Evolutionary conservation across 2,888 invertebrate genomes (phyloP).

Genomic region (Hemithea aestivaria): DNA sequence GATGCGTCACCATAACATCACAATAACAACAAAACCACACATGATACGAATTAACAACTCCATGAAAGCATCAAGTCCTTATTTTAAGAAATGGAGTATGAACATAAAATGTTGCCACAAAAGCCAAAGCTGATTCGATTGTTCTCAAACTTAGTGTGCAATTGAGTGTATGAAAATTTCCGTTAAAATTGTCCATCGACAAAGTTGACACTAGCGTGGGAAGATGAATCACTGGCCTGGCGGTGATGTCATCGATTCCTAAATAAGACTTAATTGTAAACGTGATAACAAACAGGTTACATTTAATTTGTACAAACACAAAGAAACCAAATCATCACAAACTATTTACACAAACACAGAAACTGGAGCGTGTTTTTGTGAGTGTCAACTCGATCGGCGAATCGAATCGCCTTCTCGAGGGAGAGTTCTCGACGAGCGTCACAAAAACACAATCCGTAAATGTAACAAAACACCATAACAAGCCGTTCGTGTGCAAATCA

Average conservation of each 20-base stretch:
- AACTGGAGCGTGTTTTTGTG: conserved; percentile 50
- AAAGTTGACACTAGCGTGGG: conserved; percentile 33
- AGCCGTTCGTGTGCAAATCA: conserved; percentile 71
- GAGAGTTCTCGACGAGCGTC: conserved; percentile 33
- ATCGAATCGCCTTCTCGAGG: conserved; percentile 32
- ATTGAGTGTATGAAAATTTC: conserved; percentile 32
- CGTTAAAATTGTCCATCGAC: conserved; percentile 30
- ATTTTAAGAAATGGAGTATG: no score
- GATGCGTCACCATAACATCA: conserved; percentile 3
- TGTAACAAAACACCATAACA: conserved; percentile 55
- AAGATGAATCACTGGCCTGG: conserved; percentile 42
- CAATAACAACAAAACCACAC: conserved; percentile 1
- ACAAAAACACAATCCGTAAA: conserved; percentile 52
- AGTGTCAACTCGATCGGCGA: conserved; percentile 29
- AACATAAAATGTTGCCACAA: conserved; percentile 27
- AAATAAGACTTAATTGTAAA: conserved; percentile 36
- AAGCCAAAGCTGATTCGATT: conserved; percentile 30
- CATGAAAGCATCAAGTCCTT: no score
- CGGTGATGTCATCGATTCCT: conserved; percentile 44
- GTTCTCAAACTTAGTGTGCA: conserved; percentile 32
- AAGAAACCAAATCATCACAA: conserved; percentile 21
- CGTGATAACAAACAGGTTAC: conserved; percentile 24
- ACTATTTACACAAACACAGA: conserved; percentile 40
- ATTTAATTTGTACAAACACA: conserved; percentile 26
- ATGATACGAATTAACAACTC: conserved; percentile 2